phyloP scores from a whole-genome alignment of 2,113 vertebrate species.

The Paradoxurus hermaphroditus region DNA sequence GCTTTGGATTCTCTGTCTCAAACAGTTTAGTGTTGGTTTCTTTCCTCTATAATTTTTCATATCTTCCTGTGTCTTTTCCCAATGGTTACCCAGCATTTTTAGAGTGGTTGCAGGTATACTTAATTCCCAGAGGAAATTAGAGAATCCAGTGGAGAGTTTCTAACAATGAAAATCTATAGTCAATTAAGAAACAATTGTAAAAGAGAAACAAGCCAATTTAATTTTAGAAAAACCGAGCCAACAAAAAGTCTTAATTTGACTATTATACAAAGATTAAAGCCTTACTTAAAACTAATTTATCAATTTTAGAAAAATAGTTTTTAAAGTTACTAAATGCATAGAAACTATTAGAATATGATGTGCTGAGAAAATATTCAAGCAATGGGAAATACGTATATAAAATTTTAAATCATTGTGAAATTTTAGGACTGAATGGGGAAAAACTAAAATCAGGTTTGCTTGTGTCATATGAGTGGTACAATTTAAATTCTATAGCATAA shows the following conservation, averaged over 20 bases:
- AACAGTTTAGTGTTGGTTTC: constrained; percentile 12
- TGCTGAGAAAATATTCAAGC: constrained; percentile 5
- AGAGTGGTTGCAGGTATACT: not conserved
- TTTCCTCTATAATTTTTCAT: constrained; percentile 21
- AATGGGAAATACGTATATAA: not conserved
- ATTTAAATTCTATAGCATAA: constrained; percentile 6
- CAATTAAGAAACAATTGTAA: constrained; percentile 32
- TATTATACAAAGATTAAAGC: constrained; percentile 25
- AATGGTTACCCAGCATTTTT: constrained; percentile 25
- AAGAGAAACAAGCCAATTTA: constrained; percentile 10
- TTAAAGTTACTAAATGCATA: not conserved
- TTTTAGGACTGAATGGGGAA: not conserved
- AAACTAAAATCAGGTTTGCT: not conserved
- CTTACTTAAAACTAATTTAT: constrained; percentile 30
- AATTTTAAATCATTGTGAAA: not conserved
- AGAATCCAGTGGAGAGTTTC: not conserved
- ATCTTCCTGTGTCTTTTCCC: not conserved
- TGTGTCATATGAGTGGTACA: not conserved
- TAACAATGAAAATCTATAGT: not conserved
- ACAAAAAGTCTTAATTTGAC: not conserved
- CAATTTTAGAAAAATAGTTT: constrained; percentile 37
- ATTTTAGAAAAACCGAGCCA: not conserved
- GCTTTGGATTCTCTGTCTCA: not conserved
- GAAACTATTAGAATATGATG: not conserved
- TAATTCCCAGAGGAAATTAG: constrained; percentile 27